Percentiles rank a stretch among this genome's conserved stretches.
These are phyloP conservation scores for Amphipyra berbera DNA, from an alignment of 2,888 invertebrate genomes.

Conservation along the genomic window DNA sequence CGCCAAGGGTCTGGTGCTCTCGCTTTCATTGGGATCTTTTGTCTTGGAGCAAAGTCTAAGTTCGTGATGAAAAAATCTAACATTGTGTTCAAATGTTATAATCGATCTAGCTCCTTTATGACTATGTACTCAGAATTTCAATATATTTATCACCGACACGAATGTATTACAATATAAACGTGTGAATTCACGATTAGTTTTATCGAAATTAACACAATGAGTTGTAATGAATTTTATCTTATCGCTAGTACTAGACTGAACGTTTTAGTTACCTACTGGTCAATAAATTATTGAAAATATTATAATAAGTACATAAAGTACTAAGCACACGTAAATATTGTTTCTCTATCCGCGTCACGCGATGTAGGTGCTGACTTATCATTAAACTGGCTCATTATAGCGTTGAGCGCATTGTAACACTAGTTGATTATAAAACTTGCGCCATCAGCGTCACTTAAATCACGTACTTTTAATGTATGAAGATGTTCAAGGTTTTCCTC, in stretches of 20 bases:
- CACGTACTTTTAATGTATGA: conserved; percentile 55
- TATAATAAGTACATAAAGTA: conserved; percentile 10
- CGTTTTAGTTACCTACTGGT: conserved; percentile 36
- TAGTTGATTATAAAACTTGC: conserved; percentile 55
- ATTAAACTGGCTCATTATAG: conserved; percentile 43
- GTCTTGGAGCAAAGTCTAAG: conserved; percentile 32
- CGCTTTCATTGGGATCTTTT: conserved; percentile 70
- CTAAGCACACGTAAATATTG: conserved; percentile 24
- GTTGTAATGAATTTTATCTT: conserved; percentile 56
- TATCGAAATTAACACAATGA: conserved; percentile 55
- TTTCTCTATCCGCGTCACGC: conserved; percentile 36
- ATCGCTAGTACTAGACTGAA: conserved; percentile 45
- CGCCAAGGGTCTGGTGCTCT: conserved; percentile 73
- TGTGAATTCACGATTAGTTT: conserved; percentile 51
- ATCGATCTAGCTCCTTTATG: conserved; percentile 29
- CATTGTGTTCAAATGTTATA: conserved; percentile 24
- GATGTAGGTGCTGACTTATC: conserved; percentile 42
- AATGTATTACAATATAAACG: conserved; percentile 50
- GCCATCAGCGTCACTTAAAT: conserved; percentile 58
- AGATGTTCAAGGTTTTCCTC: conserved; percentile 65
- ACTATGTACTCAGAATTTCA: conserved; percentile 38
- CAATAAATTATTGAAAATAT: conserved; percentile 38
- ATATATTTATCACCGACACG: conserved; percentile 50
- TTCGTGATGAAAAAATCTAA: conserved; percentile 24
- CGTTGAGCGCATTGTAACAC: conserved; percentile 42